Base-by-base conservation (phyloP, 2,888 invertebrate species). In the Xanthia togata region DNA sequence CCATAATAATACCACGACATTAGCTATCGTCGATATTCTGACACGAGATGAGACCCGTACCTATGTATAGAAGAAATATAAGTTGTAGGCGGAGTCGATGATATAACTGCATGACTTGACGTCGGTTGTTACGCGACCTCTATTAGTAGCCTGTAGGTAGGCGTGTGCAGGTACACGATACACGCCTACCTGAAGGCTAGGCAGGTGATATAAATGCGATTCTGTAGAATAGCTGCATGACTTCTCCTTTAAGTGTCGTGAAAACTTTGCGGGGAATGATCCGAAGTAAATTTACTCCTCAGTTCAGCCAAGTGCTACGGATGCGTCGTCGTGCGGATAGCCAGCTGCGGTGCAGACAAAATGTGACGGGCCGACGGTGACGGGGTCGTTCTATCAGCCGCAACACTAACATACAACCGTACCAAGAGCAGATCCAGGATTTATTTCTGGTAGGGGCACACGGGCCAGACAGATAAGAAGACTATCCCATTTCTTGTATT, bases 1-100 rank as follows among this genome's bases (percentile, higher is more conserved):
- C 11, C 6, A 8, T 8, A 50, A 50, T 53, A 38, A 70, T 53
- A 41, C 23, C 4, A 70, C 31, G 14, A 20, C 31, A 35, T 14
- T 41, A 31, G 4, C 4, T 41, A 35, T 55, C 44, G 14, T 23
- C 35, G 20, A 57, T 41, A 71, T 44, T 26, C 26, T 41, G 57
- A 23, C 12, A 17, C 20, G 26, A 60, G 17, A 31, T n/a, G 5
- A 31, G 20, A 53, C 14, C 62, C 20, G 31, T n/a, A n/a, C n/a
- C n/a, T 17, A 35, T 26, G 23, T 41, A 23, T 17, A 6, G 14
- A 57, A 57, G 14, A 41, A 41, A 76, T 76, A 76, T n/a, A 41
- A 31, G 31, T n/a, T 31, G 20, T 60, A 47, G 38, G 17, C 35
- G 6, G 35, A 20, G 8, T 70, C 26, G 17, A 70, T 2, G 17